Evolutionary conservation across 2,888 invertebrate species (phyloP), one percentile per base, ranked within the genome.

Genomic region (Dorcus parallelipipedus): DNA sequence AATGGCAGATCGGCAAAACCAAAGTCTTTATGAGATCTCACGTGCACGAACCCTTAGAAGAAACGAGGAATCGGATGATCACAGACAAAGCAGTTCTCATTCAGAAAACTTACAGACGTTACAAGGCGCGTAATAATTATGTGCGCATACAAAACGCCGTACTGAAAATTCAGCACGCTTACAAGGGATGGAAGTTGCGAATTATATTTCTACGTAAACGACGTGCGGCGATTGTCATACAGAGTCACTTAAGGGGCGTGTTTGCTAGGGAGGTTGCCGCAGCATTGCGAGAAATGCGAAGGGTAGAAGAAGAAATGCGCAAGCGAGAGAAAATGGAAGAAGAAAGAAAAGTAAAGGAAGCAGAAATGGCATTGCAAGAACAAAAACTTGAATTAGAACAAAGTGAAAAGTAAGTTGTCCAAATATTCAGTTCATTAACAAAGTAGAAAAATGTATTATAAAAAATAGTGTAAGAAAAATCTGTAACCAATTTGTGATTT

Each of bases 211-310:
- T 95, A 66, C 83, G 87, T 47, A 86, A 89, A 73, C 83, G 93
- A n/a, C 82, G 95, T 60, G 92, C 95, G 0, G 91, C 90, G 0
- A 83, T 95, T 66, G 88, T 93, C 14, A 90, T 95, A 63, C 95
- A 95, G 79, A 84, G 91, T 59, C 93, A 91, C 75, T 79, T 95
- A 62, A 80, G 95, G 8, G 95, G 95, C 3, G 93, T 93, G 68
- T 95, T 95, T 79, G 95, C 94, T 0, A 80, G 95, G 62, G 94
- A 95, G 79, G 93, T 90, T 6, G 94, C 94, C 0, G 84, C 90
- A 1, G 94, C 95, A 0, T 76, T 95, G 61, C 79, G 93, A 5
- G 94, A 95, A 80, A 94, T 95, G 92, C 82, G 87, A 64, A 80
- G 91, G 23, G 91, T 93, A 56, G 92, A 93, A 75, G 89, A 91